Evolutionary conservation across 2,888 invertebrate genomes (phyloP), one percentile per base, ranked within the genome.

Genomic region (Diplolepis rosae): DNA sequence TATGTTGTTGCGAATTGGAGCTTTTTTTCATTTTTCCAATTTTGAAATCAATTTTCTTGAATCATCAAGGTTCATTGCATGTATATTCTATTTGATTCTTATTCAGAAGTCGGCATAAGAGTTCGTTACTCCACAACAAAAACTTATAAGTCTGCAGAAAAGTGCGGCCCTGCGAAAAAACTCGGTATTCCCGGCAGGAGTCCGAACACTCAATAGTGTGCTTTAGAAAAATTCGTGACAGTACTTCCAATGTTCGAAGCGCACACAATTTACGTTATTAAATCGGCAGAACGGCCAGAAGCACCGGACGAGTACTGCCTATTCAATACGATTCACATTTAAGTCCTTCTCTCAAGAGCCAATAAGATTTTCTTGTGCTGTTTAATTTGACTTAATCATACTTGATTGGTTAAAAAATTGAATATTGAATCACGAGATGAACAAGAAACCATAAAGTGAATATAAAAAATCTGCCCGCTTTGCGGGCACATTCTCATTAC

Each of bases 161-260:
- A 77, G 66, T 74, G 75, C 77, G 74, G 78, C 72, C 73, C 75
- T 45, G 70, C 73, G 67, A 74, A 72, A 72, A 72, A 72, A 68
- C 81, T 87, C 87, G 83, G 85, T 87, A 88, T 88, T 88, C 87
- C 77, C 83, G 76, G 81, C 87, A 85, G 82, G 84, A 85, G 81
- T 82, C 79, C 80, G 83, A 85, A 85, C 87, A 88, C 88, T 88
- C 88, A 85, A 87, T 88, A 87, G 87, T 85, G 87, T 86, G 86
- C 88, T 88, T 88, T 87, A 83, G 86, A 86, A 83, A 84, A 84
- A 82, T 83, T 84, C 84, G 84, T 83, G 84, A 83, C 82, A 78
- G 74, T 77, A 84, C 82, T 84, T 76, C 81, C 76, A 83, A 84
- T 61, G 80, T 39, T 67, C 56, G 72, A 74, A 74, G 83, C 79